phyloP scores from a whole-genome alignment of 2,113 vertebrate species.

The Periophthalmodon schlosseri region DNA sequence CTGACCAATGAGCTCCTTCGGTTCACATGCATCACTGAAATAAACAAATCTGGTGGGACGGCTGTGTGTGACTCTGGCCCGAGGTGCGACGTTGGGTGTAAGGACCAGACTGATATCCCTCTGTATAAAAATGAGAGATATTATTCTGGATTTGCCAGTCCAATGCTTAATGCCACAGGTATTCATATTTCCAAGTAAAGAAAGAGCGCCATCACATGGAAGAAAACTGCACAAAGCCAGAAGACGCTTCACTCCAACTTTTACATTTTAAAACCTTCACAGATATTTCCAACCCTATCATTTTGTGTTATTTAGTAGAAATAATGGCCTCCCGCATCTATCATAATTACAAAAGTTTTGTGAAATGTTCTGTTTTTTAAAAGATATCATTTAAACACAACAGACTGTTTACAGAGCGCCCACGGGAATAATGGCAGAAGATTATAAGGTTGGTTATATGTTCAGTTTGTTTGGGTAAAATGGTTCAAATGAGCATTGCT shows the following conservation, averaged over 20 bases:
- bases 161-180: too few species aligned
- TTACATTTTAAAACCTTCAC: background rate
- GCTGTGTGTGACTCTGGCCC: too few species aligned
- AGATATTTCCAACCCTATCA: background rate
- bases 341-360: background rate
- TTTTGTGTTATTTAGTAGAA: background rate
- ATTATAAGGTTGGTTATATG: background rate
- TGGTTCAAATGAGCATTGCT: background rate
- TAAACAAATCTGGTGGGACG: too few species aligned
- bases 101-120: too few species aligned
- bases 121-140: too few species aligned
- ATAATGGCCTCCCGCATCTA: background rate
- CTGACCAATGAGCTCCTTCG: too few species aligned
- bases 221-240: background rate
- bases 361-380: background rate
- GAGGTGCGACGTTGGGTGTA: too few species aligned
- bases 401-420: background rate
- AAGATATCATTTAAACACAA: background rate
- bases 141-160: too few species aligned
- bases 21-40: too few species aligned
- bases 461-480: constrained; percentile 1
- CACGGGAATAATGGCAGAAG: background rate
- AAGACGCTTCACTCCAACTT: background rate
- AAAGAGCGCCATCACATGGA: background rate
- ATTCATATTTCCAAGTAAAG: background rate